These are phyloP conservation scores for Paedocypris micromegethes DNA, from an alignment of 2,797 vertebrate genomes.

Conservation along the genomic window DNA sequence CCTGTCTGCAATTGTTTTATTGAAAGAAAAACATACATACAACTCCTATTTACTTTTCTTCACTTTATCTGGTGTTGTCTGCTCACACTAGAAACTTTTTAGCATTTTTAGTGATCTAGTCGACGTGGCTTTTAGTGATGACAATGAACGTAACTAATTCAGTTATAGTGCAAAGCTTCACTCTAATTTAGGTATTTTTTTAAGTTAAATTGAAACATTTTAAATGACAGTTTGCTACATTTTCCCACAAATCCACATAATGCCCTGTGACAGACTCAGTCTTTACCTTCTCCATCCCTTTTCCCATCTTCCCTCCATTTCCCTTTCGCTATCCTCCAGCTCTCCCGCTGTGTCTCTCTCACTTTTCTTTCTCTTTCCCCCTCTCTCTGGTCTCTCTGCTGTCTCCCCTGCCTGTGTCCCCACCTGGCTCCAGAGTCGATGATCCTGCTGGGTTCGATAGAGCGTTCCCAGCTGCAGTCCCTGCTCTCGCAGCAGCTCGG, in stretches of 20 bases:
- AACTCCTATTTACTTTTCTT: too few relatives aligned
- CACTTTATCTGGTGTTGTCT: too few relatives aligned
- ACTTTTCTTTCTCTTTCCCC: conserved; percentile 16
- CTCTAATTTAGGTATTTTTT: too few relatives aligned
- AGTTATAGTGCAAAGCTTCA: too few relatives aligned
- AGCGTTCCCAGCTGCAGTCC: conserved; percentile 85
- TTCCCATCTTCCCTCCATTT: conserved; percentile 14
- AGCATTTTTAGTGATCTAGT: too few relatives aligned
- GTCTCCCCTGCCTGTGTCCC: conserved; percentile 1
- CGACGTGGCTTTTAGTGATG: too few relatives aligned
- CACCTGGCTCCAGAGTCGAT: conserved; percentile 79
- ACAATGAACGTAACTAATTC: too few relatives aligned
- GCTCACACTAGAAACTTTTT: too few relatives aligned
- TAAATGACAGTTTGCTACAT: conserved; percentile 11
- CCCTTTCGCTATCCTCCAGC: conserved; percentile 23
- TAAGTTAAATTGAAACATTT: too few relatives aligned
- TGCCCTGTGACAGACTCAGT: conserved; percentile 7
- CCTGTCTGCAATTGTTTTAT: too few relatives aligned
- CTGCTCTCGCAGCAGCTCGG: conserved; percentile 83
- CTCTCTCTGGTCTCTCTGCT: conserved; percentile 32
- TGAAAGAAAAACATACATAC: too few relatives aligned
- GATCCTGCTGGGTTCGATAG: conserved; percentile 97
- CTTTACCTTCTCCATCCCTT: conserved; percentile 25
- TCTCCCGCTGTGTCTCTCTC: conserved; percentile 30
- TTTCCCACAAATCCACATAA: conserved; percentile 22